Evolutionary conservation across 1,140 invertebrate genomes (phyloP).

Genomic region (Drosophila ambigua): DNA sequence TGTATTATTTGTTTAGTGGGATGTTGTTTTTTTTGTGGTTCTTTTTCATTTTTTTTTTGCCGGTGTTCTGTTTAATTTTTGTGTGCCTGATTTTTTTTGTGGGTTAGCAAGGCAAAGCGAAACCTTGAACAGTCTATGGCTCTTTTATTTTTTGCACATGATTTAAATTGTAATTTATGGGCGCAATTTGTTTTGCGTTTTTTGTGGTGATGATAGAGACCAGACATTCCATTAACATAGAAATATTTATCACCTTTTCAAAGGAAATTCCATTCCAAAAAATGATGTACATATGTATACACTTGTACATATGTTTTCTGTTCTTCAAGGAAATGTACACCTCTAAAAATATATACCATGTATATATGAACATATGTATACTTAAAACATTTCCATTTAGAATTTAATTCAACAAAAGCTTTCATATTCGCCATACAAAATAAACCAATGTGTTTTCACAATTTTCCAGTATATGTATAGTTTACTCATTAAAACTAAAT

Average conservation of each 20-base stretch:
- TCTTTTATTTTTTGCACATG: conserved; percentile 31
- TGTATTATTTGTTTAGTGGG: conserved; percentile 43
- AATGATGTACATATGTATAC: too few species aligned
- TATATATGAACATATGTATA: too few species aligned
- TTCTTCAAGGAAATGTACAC: too few species aligned
- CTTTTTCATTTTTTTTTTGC: conserved; percentile 18
- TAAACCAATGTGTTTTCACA: too few species aligned
- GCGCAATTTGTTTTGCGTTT: conserved; percentile 29
- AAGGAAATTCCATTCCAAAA: conserved; percentile 16
- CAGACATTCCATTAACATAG: conserved; percentile 29
- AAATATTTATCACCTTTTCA: conserved; percentile 25
- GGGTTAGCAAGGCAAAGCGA: conserved; percentile 70
- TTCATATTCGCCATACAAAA: too few species aligned
- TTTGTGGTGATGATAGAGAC: conserved; percentile 19
- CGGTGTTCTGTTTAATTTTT: conserved; percentile 74
- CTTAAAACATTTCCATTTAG: too few species aligned
- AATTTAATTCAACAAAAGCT: too few species aligned
- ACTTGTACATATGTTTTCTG: too few species aligned
- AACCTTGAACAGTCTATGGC: conserved; percentile 57
- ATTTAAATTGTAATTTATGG: conserved; percentile 41
- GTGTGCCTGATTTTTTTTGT: conserved; percentile 59
- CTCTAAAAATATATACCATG: too few species aligned
- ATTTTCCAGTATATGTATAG: too few species aligned
- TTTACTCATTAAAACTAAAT: too few species aligned
- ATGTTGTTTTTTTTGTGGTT: conserved; percentile 27